Base-by-base conservation (phyloP, 2,888 invertebrate species). In the Liodrosophila aerea region DNA sequence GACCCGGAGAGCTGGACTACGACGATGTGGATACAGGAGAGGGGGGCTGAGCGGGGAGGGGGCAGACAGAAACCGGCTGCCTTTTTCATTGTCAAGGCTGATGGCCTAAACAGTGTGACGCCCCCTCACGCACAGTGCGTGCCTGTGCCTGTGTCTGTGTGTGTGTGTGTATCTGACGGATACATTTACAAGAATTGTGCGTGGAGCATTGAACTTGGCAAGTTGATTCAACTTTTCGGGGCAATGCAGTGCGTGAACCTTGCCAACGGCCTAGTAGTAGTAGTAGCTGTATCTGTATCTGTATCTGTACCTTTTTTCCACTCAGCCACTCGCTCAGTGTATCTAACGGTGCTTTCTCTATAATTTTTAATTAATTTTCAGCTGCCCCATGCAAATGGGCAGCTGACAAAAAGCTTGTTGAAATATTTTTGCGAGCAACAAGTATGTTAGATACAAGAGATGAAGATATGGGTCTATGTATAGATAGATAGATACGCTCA, bases 361-460 rank as follows among this genome's bases (percentile, higher is more conserved):
- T 53, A 52, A 56, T 54, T 80, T 80, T 83, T 77, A 76, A 83
- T 76, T 76, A 76, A 76, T 76, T 80, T 83, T 65, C 51, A 27
- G 76, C 61, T 53, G 60, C n/a, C n/a, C 36, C 61, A 71, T 65
- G 67, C 67, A 68, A 57, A 76, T 49, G 39, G 34, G 4, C 16
- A 47, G 45, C 45, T 45, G 44, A 41, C 18, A 34, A 52, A 53
- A 59, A 66, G 34, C 73, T 77, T 84, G 85, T 84, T 77, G 70
- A 73, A 54, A 40, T 13, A 15, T 13, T 40, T 37, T n/a, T 13
- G 3, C 22, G 33, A 67, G 58, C 54, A 74, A 80, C 80, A 63
- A 71, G 61, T 72, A 74, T 76, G 71, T 82, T 70, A 71, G 61
- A 80, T 75, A 57, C n/a, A 1, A 5, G 2, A 3, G 22, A 2